phyloP scores from a whole-genome alignment of 1,140 invertebrate genomes.

The Apolygus lucorum region DNA sequence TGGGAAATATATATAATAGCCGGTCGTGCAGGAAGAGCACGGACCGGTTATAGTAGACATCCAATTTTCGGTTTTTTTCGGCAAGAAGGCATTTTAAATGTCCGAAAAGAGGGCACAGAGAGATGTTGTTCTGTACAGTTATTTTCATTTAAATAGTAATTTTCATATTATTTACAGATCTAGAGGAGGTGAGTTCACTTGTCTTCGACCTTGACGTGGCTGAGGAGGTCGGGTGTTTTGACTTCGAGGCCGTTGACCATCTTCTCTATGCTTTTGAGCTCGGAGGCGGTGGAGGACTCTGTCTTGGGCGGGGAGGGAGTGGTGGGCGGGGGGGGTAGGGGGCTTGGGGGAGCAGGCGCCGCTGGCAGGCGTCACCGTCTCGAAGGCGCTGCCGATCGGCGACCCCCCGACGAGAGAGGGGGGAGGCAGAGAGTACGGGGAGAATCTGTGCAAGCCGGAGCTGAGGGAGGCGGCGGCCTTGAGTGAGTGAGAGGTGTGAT shows the following conservation, averaged over 20 bases:
- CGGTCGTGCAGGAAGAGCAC: no score
- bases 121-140: neutral
- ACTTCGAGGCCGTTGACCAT: slow-evolving; percentile 87
- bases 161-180: neutral
- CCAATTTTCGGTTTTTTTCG: neutral
- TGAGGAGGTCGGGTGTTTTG: slow-evolving; percentile 30
- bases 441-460: slow-evolving; percentile 58
- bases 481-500: slow-evolving; percentile 44
- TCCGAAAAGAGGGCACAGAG: neutral
- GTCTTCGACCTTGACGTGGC: slow-evolving; percentile 30
- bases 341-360: slow-evolving; percentile 40
- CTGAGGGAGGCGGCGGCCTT: slow-evolving; percentile 37
- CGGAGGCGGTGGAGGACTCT: slow-evolving; percentile 42
- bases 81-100: slow-evolving; percentile 7
- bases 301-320: slow-evolving; percentile 16
- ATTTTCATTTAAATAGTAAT: neutral
- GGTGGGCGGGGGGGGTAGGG: slow-evolving; percentile 34
- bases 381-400: slow-evolving; percentile 66
- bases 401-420: slow-evolving; percentile 42
- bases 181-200: slow-evolving; percentile 19
- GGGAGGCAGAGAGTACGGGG: slow-evolving; percentile 61
- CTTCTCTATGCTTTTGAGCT: slow-evolving; percentile 91
- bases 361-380: slow-evolving; percentile 63
- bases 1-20: slow-evolving; percentile 2
- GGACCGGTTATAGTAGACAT: no score